Percentiles rank a stretch among this genome's conserved stretches.
These are phyloP conservation scores for Cotesia typhae DNA, from an alignment of 1,140 invertebrate genomes.

Conservation along the genomic window DNA sequence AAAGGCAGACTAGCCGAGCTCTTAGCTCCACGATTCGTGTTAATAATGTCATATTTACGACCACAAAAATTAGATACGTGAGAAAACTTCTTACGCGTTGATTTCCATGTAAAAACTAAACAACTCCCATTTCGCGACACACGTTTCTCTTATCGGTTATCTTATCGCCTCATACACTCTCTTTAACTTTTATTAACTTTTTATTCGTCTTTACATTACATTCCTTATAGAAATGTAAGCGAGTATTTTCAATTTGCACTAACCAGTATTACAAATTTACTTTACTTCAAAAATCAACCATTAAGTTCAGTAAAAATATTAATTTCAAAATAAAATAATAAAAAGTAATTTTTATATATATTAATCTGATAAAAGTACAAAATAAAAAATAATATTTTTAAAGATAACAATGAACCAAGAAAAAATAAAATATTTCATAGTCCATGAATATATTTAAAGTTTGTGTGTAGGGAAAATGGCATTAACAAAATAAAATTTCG, in stretches of 20 bases:
- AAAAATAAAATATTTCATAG: constrained; percentile 53
- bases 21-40: neutral
- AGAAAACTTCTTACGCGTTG: constrained; percentile 54
- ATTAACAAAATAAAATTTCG: constrained; percentile 66
- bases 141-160: constrained; percentile 51
- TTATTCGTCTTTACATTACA: constrained; percentile 9
- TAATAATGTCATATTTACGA: constrained; percentile 1
- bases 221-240: neutral
- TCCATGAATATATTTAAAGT: constrained; percentile 45
- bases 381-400: neutral
- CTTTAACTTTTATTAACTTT: constrained; percentile 54
- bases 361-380: neutral
- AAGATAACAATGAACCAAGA: constrained; percentile 27
- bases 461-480: constrained; percentile 42
- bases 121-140: constrained; percentile 49
- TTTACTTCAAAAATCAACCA: too few relatives aligned
- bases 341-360: neutral
- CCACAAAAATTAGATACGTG: constrained; percentile 54
- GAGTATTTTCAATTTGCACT: neutral
- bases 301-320: too few relatives aligned
- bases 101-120: constrained; percentile 43
- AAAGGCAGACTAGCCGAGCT: neutral
- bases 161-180: constrained; percentile 43
- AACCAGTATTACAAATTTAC: too few relatives aligned
- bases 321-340: too few relatives aligned